phyloP scores from a whole-genome alignment of 2,113 vertebrate species.

The Reinhardtius hippoglossoides region DNA sequence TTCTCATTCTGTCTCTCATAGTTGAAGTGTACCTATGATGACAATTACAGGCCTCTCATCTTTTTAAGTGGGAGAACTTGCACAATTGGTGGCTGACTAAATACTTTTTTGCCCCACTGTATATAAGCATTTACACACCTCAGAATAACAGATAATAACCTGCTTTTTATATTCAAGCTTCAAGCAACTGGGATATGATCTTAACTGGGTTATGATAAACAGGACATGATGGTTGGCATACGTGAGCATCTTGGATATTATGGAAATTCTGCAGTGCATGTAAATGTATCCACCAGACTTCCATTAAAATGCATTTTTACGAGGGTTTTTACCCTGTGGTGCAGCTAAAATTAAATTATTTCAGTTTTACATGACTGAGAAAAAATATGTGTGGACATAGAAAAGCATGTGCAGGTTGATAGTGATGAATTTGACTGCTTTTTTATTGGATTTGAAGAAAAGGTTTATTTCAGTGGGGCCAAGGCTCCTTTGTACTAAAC shows the following conservation, averaged over 20 bases:
- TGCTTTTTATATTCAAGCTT: constrained; percentile 21
- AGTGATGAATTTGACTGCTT: constrained; percentile 9
- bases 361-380: constrained; percentile 14
- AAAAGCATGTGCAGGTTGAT: constrained; percentile 1
- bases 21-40: no score
- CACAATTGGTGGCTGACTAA: no score
- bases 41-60: no score
- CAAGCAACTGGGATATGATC: constrained; percentile 37
- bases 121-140: constrained; percentile 25
- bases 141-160: constrained; percentile 49
- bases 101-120: no score
- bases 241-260: constrained; percentile 36
- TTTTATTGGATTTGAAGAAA: background rate
- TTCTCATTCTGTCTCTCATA: no score
- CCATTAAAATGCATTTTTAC: constrained; percentile 48
- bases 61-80: no score
- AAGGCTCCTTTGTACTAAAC: background rate
- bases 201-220: constrained; percentile 50
- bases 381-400: constrained; percentile 13
- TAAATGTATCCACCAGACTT: constrained; percentile 39
- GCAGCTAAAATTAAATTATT: constrained; percentile 12
- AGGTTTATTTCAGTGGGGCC: constrained; percentile 3
- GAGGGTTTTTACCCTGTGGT: constrained; percentile 15
- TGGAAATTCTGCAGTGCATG: constrained; percentile 33
- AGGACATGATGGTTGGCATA: constrained; percentile 38